phyloP scores from a whole-genome alignment of 2,888 invertebrate genomes.

The Habrosyne pyritoides region DNA sequence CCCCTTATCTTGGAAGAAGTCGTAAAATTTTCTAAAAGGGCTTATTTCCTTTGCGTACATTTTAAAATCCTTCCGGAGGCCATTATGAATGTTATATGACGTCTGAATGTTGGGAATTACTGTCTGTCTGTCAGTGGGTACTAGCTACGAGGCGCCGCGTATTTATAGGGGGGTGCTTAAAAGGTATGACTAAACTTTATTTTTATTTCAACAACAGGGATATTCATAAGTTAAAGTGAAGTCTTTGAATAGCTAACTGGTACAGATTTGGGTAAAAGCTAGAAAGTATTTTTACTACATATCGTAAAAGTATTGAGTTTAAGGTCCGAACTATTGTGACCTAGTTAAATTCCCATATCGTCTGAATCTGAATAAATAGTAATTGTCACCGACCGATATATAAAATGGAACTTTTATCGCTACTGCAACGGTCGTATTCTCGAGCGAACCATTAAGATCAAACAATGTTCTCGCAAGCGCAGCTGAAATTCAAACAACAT shows the following conservation, averaged over 20 bases:
- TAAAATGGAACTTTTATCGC: not conserved
- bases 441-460: constrained; percentile 1
- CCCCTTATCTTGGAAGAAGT: constrained; percentile 22
- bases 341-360: not conserved
- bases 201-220: not conserved
- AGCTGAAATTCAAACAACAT: constrained; percentile 10
- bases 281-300: no score
- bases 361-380: not conserved
- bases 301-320: no score
- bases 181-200: constrained; percentile 2
- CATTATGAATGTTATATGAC: constrained; percentile 54
- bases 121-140: constrained; percentile 32
- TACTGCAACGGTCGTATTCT: not conserved
- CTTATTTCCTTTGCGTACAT: constrained; percentile 43
- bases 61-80: constrained; percentile 53
- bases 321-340: not conserved
- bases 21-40: constrained; percentile 34
- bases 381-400: not conserved
- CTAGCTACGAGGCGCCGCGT: not conserved
- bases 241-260: no score
- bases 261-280: no score
- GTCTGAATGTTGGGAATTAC: constrained; percentile 38
- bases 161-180: not conserved
- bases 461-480: not conserved
- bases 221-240: not conserved